These are phyloP conservation scores for Mimas tiliae DNA, from an alignment of 2,888 invertebrate species.

Conservation along the genomic window DNA sequence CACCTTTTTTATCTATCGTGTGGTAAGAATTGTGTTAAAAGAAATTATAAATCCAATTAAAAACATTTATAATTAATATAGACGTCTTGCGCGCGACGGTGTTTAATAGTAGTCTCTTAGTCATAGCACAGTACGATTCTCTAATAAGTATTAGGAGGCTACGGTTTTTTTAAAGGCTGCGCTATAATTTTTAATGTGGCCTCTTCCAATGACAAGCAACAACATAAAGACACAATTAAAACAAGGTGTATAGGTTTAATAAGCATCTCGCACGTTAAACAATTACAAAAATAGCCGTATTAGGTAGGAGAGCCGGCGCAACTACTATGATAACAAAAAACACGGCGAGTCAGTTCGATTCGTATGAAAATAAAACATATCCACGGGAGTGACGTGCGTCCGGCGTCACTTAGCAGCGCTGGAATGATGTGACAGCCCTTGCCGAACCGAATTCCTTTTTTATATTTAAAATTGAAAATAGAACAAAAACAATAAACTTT, in stretches of 20 bases:
- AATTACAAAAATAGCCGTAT: slow-evolving; percentile 66
- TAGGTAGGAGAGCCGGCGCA: slow-evolving; percentile 67
- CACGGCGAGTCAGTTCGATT: slow-evolving; percentile 73
- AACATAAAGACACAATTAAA: slow-evolving; percentile 19
- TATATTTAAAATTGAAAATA: slow-evolving; percentile 77
- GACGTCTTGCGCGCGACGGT: neutral
- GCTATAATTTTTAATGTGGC: neutral
- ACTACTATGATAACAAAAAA: slow-evolving; percentile 81
- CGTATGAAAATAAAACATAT: slow-evolving; percentile 82
- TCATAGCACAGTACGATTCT: neutral
- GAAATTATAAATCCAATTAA: slow-evolving; percentile 18
- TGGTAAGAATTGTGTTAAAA: slow-evolving; percentile 2
- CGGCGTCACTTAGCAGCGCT: slow-evolving; percentile 84
- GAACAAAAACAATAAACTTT: slow-evolving; percentile 64
- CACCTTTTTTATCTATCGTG: slow-evolving; percentile 5
- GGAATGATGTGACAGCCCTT: slow-evolving; percentile 84
- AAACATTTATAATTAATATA: slow-evolving; percentile 15
- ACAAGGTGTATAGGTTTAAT: slow-evolving; percentile 43
- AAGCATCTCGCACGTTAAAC: slow-evolving; percentile 48
- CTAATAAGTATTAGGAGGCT: neutral
- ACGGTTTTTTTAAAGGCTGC: neutral
- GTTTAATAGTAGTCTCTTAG: neutral
- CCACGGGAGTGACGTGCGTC: slow-evolving; percentile 81
- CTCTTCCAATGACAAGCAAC: neutral
- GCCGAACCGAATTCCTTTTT: slow-evolving; percentile 81